Conservation (phyloP, 2,113 vertebrate species). For the Triplophysa tibetana region DNA sequence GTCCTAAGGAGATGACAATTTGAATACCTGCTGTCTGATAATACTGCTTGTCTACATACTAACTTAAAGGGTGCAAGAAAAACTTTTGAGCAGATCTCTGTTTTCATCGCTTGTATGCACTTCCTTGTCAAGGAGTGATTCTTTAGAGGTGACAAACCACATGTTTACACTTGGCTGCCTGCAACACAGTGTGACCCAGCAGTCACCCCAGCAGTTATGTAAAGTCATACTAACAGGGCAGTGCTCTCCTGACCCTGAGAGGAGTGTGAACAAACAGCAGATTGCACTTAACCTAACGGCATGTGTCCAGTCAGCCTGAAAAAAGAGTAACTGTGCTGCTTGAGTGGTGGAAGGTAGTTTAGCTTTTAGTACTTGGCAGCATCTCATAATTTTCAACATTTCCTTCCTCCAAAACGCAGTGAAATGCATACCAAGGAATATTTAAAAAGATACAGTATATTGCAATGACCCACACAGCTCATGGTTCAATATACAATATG, state of each 20-base stretch:
- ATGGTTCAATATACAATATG: too few species aligned
- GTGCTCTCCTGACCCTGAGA: constrained; percentile 28
- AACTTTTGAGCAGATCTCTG: constrained; percentile 17
- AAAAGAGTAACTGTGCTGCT: background rate
- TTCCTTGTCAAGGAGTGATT: background rate
- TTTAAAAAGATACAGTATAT: too few species aligned
- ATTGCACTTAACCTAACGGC: constrained; percentile 25
- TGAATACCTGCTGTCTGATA: background rate
- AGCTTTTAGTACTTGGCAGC: background rate
- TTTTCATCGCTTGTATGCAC: background rate
- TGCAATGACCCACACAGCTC: too few species aligned
- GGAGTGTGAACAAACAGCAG: constrained; percentile 21
- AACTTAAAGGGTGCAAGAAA: constrained; percentile 10
- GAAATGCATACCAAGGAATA: too few species aligned
- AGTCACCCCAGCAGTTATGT: constrained; percentile 21
- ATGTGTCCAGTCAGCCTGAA: constrained; percentile 2
- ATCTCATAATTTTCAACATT: background rate
- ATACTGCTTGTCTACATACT: background rate
- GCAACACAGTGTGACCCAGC: constrained; percentile 5
- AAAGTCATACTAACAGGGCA: constrained; percentile 23
- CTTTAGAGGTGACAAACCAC: background rate
- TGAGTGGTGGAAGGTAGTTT: background rate
- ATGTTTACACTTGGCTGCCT: background rate
- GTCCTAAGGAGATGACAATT: background rate
- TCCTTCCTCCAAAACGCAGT: too few species aligned